Evolutionary conservation across 2,888 invertebrate genomes (phyloP), one percentile per base, ranked within the genome.

Genomic region (Octonoba sinensis): DNA sequence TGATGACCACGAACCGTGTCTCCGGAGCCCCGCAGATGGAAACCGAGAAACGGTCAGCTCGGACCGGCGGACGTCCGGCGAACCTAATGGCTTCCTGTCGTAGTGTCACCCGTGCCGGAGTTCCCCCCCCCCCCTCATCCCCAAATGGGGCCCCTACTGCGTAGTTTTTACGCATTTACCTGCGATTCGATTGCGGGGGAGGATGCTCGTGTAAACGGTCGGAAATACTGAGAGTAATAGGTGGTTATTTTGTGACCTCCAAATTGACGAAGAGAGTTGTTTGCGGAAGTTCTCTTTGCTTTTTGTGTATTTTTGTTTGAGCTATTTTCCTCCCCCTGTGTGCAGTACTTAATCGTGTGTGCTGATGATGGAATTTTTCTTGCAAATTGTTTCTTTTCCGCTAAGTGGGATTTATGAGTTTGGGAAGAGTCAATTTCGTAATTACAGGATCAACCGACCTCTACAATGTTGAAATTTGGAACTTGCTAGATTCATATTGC

Each of bases 201-300:
- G 72, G 73, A 62, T 46, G 73, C 51, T 24, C 8, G 36, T 36
- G 69, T 76, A 76, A 76, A 62, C 69, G 76, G 59, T 76, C 69
- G 69, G 79, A 79, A 79, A 79, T 64, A 54, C 44, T 44, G 62
- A 62, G 62, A 24, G 67, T 79, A 79, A 73, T 79, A 73, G 79
- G 79, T 73, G 73, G 79, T 79, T 79, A 73, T 79, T 73, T 73
- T 64, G 79, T 71, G 72, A 72, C 73, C 72, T 67, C 62, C 51
- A 73, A 79, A 73, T 73, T 73, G 73, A 51, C 49, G 56, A 64
- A 27, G 60, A 60, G 65, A 47, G 67, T 67, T 79, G 79, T 79
- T 79, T 79, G 73, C 79, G 79, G 79, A 79, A 79, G 73, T 69
- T 27, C 69, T 44, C n/a, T 46, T 62, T 62, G n/a, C 44, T 62